These are phyloP conservation scores for Paedocypris micromegethes DNA, from an alignment of 2,797 vertebrate species.

Conservation along the genomic window DNA sequence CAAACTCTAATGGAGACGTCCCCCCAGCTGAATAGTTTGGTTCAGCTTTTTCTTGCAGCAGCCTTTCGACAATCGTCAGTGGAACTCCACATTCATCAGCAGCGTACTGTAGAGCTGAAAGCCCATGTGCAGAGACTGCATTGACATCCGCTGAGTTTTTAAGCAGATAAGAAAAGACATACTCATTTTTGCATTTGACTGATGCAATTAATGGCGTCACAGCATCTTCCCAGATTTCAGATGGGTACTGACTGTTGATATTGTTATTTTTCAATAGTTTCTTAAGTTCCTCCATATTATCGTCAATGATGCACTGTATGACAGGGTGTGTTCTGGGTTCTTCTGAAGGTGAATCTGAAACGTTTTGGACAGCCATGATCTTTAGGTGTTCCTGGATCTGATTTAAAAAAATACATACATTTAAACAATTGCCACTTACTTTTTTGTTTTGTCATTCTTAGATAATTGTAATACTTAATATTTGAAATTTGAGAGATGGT, in stretches of 20 bases:
- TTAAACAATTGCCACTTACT: too few species aligned
- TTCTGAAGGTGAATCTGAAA: background rate
- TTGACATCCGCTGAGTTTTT: constrained; percentile 37
- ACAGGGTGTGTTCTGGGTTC: constrained; percentile 39
- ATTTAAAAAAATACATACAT: too few species aligned
- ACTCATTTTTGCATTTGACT: constrained; percentile 23
- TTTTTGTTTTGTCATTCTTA: too few species aligned
- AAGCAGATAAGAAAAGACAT: constrained; percentile 45
- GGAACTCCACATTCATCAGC: background rate
- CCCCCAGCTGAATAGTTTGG: constrained; percentile 7
- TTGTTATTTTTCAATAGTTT: background rate
- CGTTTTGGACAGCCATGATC: constrained; percentile 20
- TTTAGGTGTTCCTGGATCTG: background rate
- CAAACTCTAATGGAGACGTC: constrained; percentile 41
- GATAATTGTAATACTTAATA: too few species aligned
- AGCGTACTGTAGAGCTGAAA: constrained; percentile 47
- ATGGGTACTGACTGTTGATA: constrained; percentile 47
- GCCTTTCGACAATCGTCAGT: constrained; percentile 29
- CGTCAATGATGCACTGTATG: constrained; percentile 41
- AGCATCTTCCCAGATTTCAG: constrained; percentile 11
- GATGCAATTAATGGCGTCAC: constrained; percentile 53
- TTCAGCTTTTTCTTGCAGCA: constrained; percentile 50
- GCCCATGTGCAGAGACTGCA: fast-evolving
- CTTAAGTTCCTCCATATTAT: background rate
- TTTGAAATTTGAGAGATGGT: too few species aligned